Base-by-base conservation (phyloP, 2,888 invertebrate species). In the Spodoptera picta region DNA sequence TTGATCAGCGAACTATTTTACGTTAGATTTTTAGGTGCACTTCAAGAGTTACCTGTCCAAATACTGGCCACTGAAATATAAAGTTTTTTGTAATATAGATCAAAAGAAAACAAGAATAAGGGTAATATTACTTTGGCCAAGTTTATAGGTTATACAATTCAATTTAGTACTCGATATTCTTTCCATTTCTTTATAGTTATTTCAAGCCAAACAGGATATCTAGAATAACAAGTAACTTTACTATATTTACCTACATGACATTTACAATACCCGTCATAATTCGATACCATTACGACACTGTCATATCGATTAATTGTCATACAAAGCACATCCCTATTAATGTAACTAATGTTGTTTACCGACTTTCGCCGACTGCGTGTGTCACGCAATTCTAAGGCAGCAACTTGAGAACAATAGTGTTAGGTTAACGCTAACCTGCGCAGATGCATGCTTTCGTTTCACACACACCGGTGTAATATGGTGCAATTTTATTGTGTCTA, bases 291-390 rank as follows among this genome's bases (percentile, higher is more conserved):
- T 77, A 81, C 77, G 76, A 79, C 53, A 48, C 46, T 60, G 60
- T 68, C 63, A 73, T 27, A 19, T 60, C 69, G 51, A 73, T 72
- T 73, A 58, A 72, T 73, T 69, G 55, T 58, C 36, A 23, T 76
- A 79, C 80, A 69, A 69, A 77, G 65, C 52, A 77, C 83, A 82
- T 80, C 73, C 70, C 82, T 83, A 80, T 78, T 86, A 85, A 87
- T 81, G 82, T 78, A 36, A 36, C 73, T 76, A 66, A 79, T 69
- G 78, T 84, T 79, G 84, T 87, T 84, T 86, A 81, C 82, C 78
- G 77, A 88, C 88, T 89, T 88, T 89, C 87, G 82, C 87, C 75
- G 77, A 73, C 74, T 82, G 77, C 76, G 71, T 83, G 81, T 83
- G 70, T 75, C 86, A 87, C 84, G 88, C 85, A 86, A 87, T 76